These are phyloP conservation scores for Parotocinclus haroldoi DNA, from an alignment of 2,797 vertebrate genomes.

Conservation along the genomic window DNA sequence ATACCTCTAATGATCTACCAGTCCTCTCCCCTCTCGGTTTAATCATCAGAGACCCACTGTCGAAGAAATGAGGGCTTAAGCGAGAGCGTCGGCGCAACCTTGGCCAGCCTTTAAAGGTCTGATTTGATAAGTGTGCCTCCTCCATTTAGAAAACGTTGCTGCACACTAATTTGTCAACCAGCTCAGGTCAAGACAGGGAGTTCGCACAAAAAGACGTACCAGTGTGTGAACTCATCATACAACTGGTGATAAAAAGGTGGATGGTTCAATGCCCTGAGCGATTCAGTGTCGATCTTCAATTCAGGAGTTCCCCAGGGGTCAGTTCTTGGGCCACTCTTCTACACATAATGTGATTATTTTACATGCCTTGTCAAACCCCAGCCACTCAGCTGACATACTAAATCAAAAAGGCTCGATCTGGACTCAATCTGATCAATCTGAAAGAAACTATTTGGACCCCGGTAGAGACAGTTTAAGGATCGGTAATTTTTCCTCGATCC, in stretches of 20 bases:
- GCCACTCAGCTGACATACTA: too few relatives aligned
- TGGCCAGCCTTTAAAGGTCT: slow-evolving; percentile 28
- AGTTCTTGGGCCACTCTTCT: too few relatives aligned
- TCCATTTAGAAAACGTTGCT: slow-evolving; percentile 13
- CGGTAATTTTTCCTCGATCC: too few relatives aligned
- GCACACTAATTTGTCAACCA: slow-evolving; percentile 20
- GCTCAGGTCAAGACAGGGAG: slow-evolving; percentile 11
- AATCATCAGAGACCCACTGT: slow-evolving; percentile 38
- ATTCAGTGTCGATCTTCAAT: too few relatives aligned
- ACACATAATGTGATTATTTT: too few relatives aligned
- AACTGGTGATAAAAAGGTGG: not conserved
- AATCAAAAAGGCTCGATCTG: too few relatives aligned
- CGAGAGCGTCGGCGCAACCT: slow-evolving; percentile 28
- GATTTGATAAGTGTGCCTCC: slow-evolving; percentile 26
- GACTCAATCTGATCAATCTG: too few relatives aligned
- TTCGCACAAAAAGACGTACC: slow-evolving; percentile 4
- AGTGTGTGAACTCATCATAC: slow-evolving; percentile 1
- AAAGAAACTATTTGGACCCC: too few relatives aligned
- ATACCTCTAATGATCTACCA: slow-evolving; percentile 38
- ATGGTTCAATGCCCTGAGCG: too few relatives aligned
- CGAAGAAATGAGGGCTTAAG: slow-evolving; percentile 21
- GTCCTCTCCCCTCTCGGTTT: slow-evolving; percentile 35
- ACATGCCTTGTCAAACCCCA: too few relatives aligned
- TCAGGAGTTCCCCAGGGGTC: too few relatives aligned
- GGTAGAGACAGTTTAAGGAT: too few relatives aligned